Base-by-base conservation (phyloP, 2,888 invertebrate genomes). In the Reticulitermes lucifugus region DNA sequence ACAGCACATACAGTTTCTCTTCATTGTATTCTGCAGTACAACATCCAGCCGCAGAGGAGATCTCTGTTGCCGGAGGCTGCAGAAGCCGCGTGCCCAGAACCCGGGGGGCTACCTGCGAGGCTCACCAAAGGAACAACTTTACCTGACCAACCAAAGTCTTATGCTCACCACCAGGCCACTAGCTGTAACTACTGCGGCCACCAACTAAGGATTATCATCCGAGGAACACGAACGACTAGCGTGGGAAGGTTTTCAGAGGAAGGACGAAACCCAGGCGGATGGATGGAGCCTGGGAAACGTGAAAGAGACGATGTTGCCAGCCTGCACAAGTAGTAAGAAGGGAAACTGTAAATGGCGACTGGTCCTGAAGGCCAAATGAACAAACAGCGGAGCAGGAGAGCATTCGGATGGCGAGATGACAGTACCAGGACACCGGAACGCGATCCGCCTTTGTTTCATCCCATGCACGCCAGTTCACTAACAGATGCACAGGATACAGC, bases 211-310 rank as follows among this genome's bases (percentile, higher is more conserved):
- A 60, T 80, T 41, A 73, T 14, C 29, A 35, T 77, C 51, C 51
- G 65, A 65, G 55, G 10, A 79, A 55, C 79, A 55, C 79, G 51
- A 46, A 79, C 46, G 73, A 84, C 65, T 59, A 85, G 85, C 85
- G 85, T 85, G 85, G 85, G 85, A 85, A 85, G 85, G 75, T 65
- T 80, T 80, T 60, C 59, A 29, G 14, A 80, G 80, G 35, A 80
- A 60, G 80, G 60, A 80, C 59, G 80, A 41, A 41, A 73, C 41
- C 73, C 65, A 1, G 65, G 7, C 79, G 79, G 79, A 46, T 29
- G 75, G 75, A 65, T 25, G 83, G 73, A 82, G 73, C 79, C 85
- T 85, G 82, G 86, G 84, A 84, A 86, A 83, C 81, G 73, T 77
- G 60, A 22, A 65, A 51, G 51, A 81, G 65, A 65, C 81, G 55